Conservation (phyloP, 2,888 invertebrate species). For the Drosophila mimica region DNA sequence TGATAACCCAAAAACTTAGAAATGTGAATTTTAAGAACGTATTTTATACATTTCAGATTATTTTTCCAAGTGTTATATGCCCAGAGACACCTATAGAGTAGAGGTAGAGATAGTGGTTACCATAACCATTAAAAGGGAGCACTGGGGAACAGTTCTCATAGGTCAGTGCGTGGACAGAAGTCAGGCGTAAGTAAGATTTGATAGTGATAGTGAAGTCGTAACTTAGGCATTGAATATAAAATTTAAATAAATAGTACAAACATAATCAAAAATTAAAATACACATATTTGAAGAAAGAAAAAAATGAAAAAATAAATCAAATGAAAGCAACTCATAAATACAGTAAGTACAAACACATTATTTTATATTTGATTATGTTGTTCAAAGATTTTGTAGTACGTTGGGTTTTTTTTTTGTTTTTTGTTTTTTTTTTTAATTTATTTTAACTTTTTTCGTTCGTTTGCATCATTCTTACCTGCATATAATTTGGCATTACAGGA, state of each 20-base stretch:
- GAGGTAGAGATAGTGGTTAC: slow-evolving; percentile 27
- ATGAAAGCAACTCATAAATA: slow-evolving; percentile 61
- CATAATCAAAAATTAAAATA: slow-evolving; percentile 35
- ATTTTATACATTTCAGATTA: slow-evolving; percentile 1
- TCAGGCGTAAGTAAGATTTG: slow-evolving; percentile 34
- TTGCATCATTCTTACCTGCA: slow-evolving; percentile 84
- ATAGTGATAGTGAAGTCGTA: slow-evolving; percentile 51
- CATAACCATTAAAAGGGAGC: slow-evolving; percentile 35
- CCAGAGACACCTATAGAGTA: slow-evolving; percentile 13
- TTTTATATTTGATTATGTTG: slow-evolving; percentile 58
- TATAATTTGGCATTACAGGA: slow-evolving; percentile 86
- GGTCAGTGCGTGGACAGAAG: slow-evolving; percentile 29
- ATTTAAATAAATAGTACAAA: slow-evolving; percentile 2
- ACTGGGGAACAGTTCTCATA: slow-evolving; percentile 28
- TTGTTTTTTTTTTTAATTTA: slow-evolving; percentile 26
- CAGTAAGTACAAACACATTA: slow-evolving; percentile 57
- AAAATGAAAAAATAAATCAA: slow-evolving; percentile 44
- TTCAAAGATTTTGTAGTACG: slow-evolving; percentile 49
- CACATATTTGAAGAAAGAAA: slow-evolving; percentile 15
- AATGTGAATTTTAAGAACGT: slow-evolving; percentile 2
- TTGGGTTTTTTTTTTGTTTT: slow-evolving; percentile 37
- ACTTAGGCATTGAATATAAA: slow-evolving; percentile 25
- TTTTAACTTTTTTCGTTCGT: slow-evolving; percentile 27
- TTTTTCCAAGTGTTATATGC: slow-evolving; percentile 7
- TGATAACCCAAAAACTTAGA: slow-evolving; percentile 16